Percentiles rank a stretch among this genome's conserved stretches.
Conservation (phyloP, 2,113 vertebrate genomes). For the Ptychochromis oligacanthus region DNA sequence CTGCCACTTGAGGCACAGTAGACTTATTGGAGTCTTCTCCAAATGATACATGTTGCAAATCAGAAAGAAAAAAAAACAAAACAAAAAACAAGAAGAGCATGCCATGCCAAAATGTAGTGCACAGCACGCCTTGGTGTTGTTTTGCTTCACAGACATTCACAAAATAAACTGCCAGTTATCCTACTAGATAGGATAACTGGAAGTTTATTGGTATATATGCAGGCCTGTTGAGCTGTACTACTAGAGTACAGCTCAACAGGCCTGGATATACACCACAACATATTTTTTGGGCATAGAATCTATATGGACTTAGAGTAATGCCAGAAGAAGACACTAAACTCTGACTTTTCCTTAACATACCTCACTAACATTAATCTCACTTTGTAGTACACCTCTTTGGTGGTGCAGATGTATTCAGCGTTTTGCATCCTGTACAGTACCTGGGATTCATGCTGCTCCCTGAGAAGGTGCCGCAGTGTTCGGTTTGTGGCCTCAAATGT, state of each 20-base stretch:
- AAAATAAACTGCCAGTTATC: not conserved
- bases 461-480: conserved; percentile 85
- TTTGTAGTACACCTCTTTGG: not conserved
- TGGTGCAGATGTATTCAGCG: not conserved
- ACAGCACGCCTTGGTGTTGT: not conserved
- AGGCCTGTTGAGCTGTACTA: no score
- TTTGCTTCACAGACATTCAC: not conserved
- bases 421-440: conserved; percentile 58
- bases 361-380: not conserved
- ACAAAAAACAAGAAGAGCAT: not conserved
- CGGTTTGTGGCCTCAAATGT: conserved; percentile 90
- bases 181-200: no score
- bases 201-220: no score
- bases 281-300: not conserved
- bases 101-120: not conserved
- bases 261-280: not conserved
- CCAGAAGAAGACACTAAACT: not conserved
- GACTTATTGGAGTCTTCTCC: no score
- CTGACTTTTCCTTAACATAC: not conserved
- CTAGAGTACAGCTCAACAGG: not conserved
- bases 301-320: not conserved
- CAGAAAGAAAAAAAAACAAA: not conserved
- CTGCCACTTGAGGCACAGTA: not conserved
- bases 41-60: not conserved
- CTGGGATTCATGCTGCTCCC: conserved; percentile 85